Conservation (phyloP, 2,113 vertebrate species). For the Argyrosomus japonicus region DNA sequence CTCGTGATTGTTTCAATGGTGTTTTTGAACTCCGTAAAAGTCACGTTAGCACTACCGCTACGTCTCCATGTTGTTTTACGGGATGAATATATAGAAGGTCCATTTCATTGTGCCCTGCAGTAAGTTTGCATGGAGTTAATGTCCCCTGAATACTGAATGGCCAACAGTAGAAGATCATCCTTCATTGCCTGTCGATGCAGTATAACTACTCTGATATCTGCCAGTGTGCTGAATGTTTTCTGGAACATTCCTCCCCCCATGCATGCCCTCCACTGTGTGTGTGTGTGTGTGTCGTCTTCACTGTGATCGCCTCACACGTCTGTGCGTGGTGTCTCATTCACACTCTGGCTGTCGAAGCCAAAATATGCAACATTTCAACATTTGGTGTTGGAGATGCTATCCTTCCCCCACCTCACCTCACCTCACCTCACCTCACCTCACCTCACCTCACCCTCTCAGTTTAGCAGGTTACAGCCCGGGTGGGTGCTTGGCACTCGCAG, state of each 20-base stretch:
- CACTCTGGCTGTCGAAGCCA: not conserved
- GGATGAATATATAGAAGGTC: conserved; percentile 37
- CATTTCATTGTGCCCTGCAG: conserved; percentile 13
- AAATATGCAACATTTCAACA: conserved; percentile 33
- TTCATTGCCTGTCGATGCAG: conserved; percentile 49
- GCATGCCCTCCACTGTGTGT: conserved; percentile 51
- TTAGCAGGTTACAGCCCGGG: not conserved
- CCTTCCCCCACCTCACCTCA: not conserved
- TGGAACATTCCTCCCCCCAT: conserved; percentile 49
- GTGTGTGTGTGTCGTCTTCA: conserved; percentile 1
- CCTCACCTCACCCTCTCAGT: not conserved
- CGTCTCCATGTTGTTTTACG: conserved; percentile 50
- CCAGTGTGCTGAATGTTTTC: conserved; percentile 57
- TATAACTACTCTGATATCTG: conserved; percentile 20
- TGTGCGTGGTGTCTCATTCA: not conserved
- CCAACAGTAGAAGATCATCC: not conserved
- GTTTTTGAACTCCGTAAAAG: conserved; percentile 52
- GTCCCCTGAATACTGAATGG: conserved; percentile 19
- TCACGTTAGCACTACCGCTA: conserved; percentile 47
- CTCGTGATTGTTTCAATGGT: conserved; percentile 71
- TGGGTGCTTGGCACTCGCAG: not conserved
- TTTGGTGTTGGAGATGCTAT: not conserved
- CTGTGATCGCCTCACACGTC: not conserved
- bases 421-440: too few relatives aligned
- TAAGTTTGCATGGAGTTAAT: conserved; percentile 28